A percentile compares a stretch with the other conserved stretches of the same genome.
These are phyloP conservation scores for Doryteuthis pealeii DNA, from an alignment of 1,140 invertebrate species.

Conservation along the genomic window DNA sequence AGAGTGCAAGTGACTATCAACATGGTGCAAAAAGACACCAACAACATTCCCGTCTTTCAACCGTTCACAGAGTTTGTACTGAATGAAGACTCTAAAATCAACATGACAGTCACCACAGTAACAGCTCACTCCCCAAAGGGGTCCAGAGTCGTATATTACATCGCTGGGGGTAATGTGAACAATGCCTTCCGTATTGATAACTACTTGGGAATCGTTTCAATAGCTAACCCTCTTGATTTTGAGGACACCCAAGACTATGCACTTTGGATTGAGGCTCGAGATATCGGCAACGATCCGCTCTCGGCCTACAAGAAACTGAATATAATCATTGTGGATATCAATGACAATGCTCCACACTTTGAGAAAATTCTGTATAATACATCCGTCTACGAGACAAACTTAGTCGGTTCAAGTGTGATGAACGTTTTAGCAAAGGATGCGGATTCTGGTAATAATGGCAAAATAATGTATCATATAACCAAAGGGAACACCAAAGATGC, in stretches of 20 bases:
- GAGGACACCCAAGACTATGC: constrained; percentile 82
- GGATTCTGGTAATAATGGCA: constrained; percentile 84
- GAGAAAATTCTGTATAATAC: constrained; percentile 81
- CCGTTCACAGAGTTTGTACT: constrained; percentile 27
- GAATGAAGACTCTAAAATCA: constrained; percentile 42
- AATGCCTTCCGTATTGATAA: constrained; percentile 80
- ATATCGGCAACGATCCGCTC: constrained; percentile 60
- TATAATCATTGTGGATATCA: constrained; percentile 48
- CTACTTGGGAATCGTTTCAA: constrained; percentile 75
- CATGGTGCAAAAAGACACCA: not conserved
- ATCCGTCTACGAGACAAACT: constrained; percentile 75
- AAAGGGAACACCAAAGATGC: constrained; percentile 57
- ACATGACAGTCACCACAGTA: constrained; percentile 55
- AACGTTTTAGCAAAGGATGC: constrained; percentile 52
- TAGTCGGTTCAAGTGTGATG: constrained; percentile 27
- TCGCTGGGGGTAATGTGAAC: constrained; percentile 88
- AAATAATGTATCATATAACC: constrained; percentile 74
- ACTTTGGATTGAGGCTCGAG: constrained; percentile 89
- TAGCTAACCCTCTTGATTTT: constrained; percentile 82
- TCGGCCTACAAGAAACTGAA: constrained; percentile 37
- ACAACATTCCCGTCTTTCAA: constrained; percentile 30
- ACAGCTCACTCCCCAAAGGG: constrained; percentile 68
- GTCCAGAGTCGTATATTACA: constrained; percentile 68
- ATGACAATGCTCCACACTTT: constrained; percentile 92
- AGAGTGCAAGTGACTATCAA: not conserved